These are phyloP conservation scores for Magallana ariakensis DNA, from an alignment of 1,140 invertebrate genomes.

Conservation along the genomic window DNA sequence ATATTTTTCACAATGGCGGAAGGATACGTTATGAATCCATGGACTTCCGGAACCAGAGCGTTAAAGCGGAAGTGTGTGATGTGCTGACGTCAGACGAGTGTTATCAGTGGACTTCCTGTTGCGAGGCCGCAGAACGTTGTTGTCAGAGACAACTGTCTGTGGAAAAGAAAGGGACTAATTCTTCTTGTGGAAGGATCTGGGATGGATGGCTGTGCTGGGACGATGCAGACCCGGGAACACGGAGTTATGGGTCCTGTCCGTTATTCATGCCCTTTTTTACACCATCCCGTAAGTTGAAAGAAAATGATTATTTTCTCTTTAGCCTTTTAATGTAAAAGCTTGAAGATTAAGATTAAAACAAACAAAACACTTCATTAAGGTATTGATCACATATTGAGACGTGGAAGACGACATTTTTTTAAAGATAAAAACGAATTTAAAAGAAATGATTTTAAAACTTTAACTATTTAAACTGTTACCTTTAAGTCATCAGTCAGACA, in stretches of 20 bases:
- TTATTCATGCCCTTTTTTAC: constrained; percentile 81
- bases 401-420: no score
- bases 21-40: constrained; percentile 13
- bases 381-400: no score
- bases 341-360: neutral
- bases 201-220: constrained; percentile 95
- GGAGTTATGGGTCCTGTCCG: constrained; percentile 87
- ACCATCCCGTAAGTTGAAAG: constrained; percentile 63
- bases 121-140: constrained; percentile 61
- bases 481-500: no score
- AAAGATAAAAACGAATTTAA: no score
- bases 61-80: constrained; percentile 59
- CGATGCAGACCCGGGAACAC: constrained; percentile 86
- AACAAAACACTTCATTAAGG: neutral
- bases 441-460: no score
- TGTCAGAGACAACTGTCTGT: constrained; percentile 60
- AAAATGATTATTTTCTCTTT: neutral
- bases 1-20: neutral
- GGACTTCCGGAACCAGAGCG: neutral
- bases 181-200: constrained; percentile 86
- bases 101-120: constrained; percentile 67
- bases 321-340: neutral
- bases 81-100: constrained; percentile 64
- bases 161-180: constrained; percentile 72
- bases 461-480: no score